Base-by-base conservation (phyloP, 2,113 vertebrate genomes). In the Cyphomyrus discorhynchus region DNA sequence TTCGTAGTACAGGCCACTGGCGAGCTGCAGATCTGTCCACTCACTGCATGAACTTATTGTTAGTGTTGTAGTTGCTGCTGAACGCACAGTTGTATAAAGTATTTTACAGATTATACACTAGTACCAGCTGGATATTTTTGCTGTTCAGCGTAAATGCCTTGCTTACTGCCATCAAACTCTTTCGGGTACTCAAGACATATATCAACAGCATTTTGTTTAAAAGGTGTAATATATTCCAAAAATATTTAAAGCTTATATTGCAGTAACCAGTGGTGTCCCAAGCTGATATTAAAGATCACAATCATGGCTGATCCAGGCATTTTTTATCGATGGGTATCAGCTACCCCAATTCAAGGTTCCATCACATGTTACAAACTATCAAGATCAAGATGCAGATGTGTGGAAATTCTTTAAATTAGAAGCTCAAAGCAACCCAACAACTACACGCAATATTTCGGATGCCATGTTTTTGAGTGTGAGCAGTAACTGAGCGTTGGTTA, bases 1-100 rank as follows among this genome's bases (percentile, higher is more conserved):
- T n/a, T n/a, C n/a, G n/a, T n/a, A n/a, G n/a, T n/a, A n/a, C n/a
- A n/a, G n/a, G n/a, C n/a, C n/a, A n/a, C n/a, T 93, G 97, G 97
- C 97, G 93, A 90, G 86, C 62, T 27, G 62, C 62, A 66, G n/a
- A 11, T 66, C 62, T 27, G n/a, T 10, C 62, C 62, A 27, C 62
- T 27, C n/a, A 27, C 24, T 66, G 58, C 24, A 27, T 66, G 58
- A 2, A 2, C n/a, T 66, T 27, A 66, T 66, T 10, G 8, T 62
- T 10, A 7, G 8, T 27, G 27, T 31, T 70, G 10, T 31, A 5
- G 3, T 27, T 70, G n/a, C n/a, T 66, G 3, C 24, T 27, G 62
- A 31, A 66, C 9, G 9, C n/a, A 70, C 62, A 70, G 27, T 19
- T 17, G 3, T 66, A 31, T 66, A 4, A 27, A 66, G 62, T 27